Evolutionary conservation across 2,113 vertebrate species (phyloP).

Genomic region (Pituophis catenifer): DNA sequence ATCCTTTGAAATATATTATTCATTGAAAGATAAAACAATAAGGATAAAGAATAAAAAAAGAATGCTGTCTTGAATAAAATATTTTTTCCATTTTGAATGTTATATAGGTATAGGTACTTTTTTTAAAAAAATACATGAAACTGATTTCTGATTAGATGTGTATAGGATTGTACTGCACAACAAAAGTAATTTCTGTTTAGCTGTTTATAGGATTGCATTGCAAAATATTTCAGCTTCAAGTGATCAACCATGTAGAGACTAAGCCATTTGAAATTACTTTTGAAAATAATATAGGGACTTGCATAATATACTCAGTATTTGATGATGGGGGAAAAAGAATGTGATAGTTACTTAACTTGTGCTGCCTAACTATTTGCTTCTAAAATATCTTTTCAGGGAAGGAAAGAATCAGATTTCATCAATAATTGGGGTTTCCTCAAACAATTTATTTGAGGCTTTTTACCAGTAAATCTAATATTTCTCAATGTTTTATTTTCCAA

Average conservation of each 20-base stretch:
- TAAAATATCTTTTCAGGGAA: background rate
- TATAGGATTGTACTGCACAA: background rate
- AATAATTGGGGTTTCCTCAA: background rate
- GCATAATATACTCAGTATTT: background rate
- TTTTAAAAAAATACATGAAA: background rate
- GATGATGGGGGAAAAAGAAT: background rate
- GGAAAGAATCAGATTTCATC: background rate
- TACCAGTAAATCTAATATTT: background rate
- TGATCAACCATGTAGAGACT: background rate
- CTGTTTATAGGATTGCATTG: background rate
- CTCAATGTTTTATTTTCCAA: background rate
- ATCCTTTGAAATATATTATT: background rate
- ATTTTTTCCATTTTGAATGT: background rate
- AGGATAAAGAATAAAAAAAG: background rate
- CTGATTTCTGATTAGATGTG: background rate
- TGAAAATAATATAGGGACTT: background rate
- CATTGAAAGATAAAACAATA: background rate
- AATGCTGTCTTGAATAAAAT: background rate
- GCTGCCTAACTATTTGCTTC: background rate
- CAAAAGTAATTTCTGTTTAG: too few relatives aligned
- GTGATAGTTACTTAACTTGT: background rate
- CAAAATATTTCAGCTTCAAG: background rate
- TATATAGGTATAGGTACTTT: background rate
- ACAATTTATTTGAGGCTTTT: background rate
- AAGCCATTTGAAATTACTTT: background rate